Evolutionary conservation across 2,888 invertebrate species (phyloP), one percentile per base, ranked within the genome.

Genomic region (Phanerotoma sp.): DNA sequence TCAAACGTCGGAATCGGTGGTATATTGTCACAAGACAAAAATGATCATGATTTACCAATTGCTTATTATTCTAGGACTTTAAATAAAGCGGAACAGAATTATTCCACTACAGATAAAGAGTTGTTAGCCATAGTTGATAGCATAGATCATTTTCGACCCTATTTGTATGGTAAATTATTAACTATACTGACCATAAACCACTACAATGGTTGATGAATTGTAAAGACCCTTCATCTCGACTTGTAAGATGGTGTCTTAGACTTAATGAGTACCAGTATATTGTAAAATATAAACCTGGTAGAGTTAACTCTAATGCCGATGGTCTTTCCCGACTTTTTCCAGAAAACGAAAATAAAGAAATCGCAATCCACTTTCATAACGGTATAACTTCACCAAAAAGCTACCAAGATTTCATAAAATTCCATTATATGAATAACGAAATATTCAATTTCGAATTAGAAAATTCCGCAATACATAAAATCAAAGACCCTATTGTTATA

Each of bases 111-210:
- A 7, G 56, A 58, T 32, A 60, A 58, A n/a, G 56, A 62, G 37
- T 11, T 48, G 6, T 22, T 56, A 2, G 61, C 57, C 1, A 55
- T 56, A 1, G 30, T 60, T 3, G 54, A 33, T 15, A 18, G 32
- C 7, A 41, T 62, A 11, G 6, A 28, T 18, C 37, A 52, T 11
- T 61, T 59, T 32, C 32, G 57, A 3, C 46, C 51, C 1, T 59
- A 59, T 40, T 22, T 62, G 1, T 58, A 56, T 15, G 58, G 60
- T 1, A 10, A 42, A 3, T 30, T 54, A 28, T 60, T 58, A n/a
- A 40, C 9, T 1, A 13, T 60, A 60, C 60, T 1, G 62, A 62
- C 11, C 62, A 58, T 25, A 37, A 35, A n/a, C 60, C 60, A 4
- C n/a, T 60, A 5, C 52, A 56, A 0, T 60, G 57, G 58, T 16